These are phyloP conservation scores for Piprites chloris DNA, from an alignment of 2,113 vertebrate species.

Conservation along the genomic window DNA sequence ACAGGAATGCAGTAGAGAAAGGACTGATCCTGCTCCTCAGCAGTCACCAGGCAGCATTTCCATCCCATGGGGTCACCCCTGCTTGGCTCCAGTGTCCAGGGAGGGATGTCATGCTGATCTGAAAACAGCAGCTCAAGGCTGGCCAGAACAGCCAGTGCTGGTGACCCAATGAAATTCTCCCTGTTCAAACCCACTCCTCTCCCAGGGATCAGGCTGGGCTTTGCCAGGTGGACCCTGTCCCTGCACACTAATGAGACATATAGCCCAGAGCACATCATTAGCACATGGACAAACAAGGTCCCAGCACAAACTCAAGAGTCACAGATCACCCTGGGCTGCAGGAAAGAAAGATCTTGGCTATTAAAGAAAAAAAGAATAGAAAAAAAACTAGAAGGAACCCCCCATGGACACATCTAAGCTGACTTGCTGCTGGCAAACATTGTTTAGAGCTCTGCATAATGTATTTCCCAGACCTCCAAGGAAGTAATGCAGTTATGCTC, in stretches of 20 bases:
- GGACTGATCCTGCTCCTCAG: neutral
- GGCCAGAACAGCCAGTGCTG: neutral
- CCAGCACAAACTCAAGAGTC: neutral
- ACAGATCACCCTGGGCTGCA: conserved; percentile 14
- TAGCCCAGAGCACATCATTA: neutral
- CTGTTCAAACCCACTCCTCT: neutral
- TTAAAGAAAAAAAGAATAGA: neutral
- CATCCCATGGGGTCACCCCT: neutral
- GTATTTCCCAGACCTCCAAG: conserved; percentile 63
- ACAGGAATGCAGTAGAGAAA: neutral
- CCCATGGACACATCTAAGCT: conserved; percentile 51
- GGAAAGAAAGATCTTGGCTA: neutral
- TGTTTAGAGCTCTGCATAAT: conserved; percentile 57
- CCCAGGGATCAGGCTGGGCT: neutral
- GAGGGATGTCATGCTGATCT: neutral
- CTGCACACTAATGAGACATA: neutral
- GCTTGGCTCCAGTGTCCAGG: no score
- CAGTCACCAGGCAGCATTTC: neutral
- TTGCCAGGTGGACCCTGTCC: neutral
- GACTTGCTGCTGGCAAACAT: conserved; percentile 56
- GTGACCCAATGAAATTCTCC: neutral
- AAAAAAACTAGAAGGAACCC: conserved; percentile 11
- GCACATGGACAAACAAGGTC: neutral
- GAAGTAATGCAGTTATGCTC: conserved; percentile 37
- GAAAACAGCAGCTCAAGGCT: neutral